Conservation (phyloP, 2,888 invertebrate species). For the Eristalinus sepulchralis region DNA sequence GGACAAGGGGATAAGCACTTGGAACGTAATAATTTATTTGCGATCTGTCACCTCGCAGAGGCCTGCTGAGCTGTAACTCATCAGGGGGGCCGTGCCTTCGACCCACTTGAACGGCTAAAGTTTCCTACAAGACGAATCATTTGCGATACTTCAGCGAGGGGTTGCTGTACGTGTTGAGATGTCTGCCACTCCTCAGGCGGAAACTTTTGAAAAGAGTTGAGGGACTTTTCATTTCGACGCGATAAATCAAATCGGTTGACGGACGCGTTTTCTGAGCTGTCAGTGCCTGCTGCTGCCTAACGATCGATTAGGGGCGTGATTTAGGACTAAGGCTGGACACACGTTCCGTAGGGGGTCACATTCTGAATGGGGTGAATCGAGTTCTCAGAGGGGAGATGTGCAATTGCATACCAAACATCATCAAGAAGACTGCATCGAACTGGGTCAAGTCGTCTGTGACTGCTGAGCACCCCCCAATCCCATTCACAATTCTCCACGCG, state of each 20-base stretch:
- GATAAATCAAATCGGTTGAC: slow-evolving; percentile 22
- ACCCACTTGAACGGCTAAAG: slow-evolving; percentile 8
- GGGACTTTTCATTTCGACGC: slow-evolving; percentile 28
- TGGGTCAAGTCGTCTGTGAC: not conserved
- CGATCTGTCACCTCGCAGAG: slow-evolving; percentile 20
- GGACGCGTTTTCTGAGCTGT: slow-evolving; percentile 9
- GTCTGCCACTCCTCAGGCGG: not conserved
- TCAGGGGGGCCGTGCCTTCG: not conserved
- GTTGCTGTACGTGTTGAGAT: not conserved
- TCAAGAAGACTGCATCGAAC: not conserved
- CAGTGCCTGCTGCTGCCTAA: slow-evolving; percentile 14
- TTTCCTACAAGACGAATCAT: slow-evolving; percentile 18
- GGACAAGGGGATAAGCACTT: not conserved
- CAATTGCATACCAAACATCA: no score
- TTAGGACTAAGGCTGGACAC: not conserved
- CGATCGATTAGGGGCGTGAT: not conserved
- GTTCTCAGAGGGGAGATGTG: no score
- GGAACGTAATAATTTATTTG: slow-evolving; percentile 39
- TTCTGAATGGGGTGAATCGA: not conserved
- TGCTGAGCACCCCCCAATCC: not conserved
- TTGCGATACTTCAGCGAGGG: slow-evolving; percentile 9
- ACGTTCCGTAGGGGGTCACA: not conserved
- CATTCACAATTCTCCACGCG: not conserved
- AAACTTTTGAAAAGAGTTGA: slow-evolving; percentile 12
- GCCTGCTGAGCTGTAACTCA: slow-evolving; percentile 19